Base-by-base conservation (phyloP, 2,888 invertebrate species). In the Hydriomena furcata region DNA sequence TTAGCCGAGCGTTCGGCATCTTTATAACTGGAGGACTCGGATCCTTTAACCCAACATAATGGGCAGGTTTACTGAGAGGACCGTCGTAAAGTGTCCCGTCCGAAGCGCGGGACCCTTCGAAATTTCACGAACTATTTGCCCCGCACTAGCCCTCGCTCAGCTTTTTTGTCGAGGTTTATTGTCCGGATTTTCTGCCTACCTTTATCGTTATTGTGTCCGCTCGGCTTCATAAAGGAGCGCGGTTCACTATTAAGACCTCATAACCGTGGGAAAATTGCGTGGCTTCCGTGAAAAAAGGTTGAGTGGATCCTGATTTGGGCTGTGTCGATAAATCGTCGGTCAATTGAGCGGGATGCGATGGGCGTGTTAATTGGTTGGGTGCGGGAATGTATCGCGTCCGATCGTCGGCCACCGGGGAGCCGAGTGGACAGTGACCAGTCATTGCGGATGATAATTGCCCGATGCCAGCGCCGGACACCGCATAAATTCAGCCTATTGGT, bases 111-210 rank as follows among this genome's bases (percentile, higher is more conserved):
- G 79, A 75, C 88, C 89, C 88, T 84, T 78, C 77, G 76, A 79
- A 84, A 85, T 89, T 89, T 88, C 87, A 88, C 89, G 87, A 88
- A 90, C 89, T 89, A 90, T 90, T 89, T 88, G 81, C 79, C 77
- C 86, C 78, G 81, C 80, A 87, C 86, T 88, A 84, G 85, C 84
- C 85, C 82, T 76, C 82, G 68, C 79, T 83, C 82, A 79, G 86
- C 83, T 84, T 88, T 84, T 88, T 90, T 88, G 84, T 79, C 79
- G 78, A 77, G 82, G 81, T 90, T 90, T 90, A 89, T 90, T 88
- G 88, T 87, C 81, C 86, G 88, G 87, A 90, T 88, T 88, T 89
- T 86, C 79, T 76, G 78, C 82, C 87, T 85, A 90, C 90, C 90
- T 90, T 88, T 88, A 89, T 84, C 83, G 89, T 84, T 87, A 89